phyloP scores from a whole-genome alignment of 1,140 invertebrate species.

The Xylocopa sonorina region DNA sequence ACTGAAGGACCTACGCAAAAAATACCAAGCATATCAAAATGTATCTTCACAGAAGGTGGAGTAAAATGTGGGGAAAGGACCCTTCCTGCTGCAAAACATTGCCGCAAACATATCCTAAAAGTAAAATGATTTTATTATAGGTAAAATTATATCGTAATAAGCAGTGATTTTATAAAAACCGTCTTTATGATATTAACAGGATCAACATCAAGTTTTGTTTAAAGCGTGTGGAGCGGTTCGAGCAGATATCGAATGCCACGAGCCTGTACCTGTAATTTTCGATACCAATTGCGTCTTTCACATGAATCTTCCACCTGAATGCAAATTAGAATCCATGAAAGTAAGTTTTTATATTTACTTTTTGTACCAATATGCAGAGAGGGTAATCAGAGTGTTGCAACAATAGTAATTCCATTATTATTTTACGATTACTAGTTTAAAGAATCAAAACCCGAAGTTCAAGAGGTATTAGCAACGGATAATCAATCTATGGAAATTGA shows the following conservation, averaged over 20 bases:
- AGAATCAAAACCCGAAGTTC: slow-evolving; percentile 62
- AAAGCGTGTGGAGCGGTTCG: slow-evolving; percentile 87
- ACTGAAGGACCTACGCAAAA: slow-evolving; percentile 83
- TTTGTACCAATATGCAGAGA: background rate
- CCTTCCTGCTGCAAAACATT: slow-evolving; percentile 91
- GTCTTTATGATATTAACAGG: slow-evolving; percentile 74
- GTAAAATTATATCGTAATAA: slow-evolving; percentile 23
- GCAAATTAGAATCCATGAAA: slow-evolving; percentile 77
- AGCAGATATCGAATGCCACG: slow-evolving; percentile 86
- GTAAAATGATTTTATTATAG: slow-evolving; percentile 77
- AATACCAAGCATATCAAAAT: slow-evolving; percentile 84
- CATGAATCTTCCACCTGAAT: slow-evolving; percentile 83
- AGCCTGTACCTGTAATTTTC: slow-evolving; percentile 87
- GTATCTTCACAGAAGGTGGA: slow-evolving; percentile 89
- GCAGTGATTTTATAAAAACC: slow-evolving; percentile 14
- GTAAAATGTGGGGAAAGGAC: slow-evolving; percentile 89
- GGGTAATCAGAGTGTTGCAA: slow-evolving; percentile 14
- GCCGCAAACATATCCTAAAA: slow-evolving; percentile 91
- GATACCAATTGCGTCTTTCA: slow-evolving; percentile 87
- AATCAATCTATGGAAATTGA: slow-evolving; percentile 74
- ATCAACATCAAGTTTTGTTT: slow-evolving; percentile 88
- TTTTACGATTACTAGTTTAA: slow-evolving; percentile 69
- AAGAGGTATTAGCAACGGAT: slow-evolving; percentile 53
- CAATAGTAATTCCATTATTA: slow-evolving; percentile 41
- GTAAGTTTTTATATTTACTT: slow-evolving; percentile 55